Percentiles rank a stretch among this genome's conserved stretches.
phyloP scores from a whole-genome alignment of 2,797 vertebrate genomes.

The Danio jaintianensis region DNA sequence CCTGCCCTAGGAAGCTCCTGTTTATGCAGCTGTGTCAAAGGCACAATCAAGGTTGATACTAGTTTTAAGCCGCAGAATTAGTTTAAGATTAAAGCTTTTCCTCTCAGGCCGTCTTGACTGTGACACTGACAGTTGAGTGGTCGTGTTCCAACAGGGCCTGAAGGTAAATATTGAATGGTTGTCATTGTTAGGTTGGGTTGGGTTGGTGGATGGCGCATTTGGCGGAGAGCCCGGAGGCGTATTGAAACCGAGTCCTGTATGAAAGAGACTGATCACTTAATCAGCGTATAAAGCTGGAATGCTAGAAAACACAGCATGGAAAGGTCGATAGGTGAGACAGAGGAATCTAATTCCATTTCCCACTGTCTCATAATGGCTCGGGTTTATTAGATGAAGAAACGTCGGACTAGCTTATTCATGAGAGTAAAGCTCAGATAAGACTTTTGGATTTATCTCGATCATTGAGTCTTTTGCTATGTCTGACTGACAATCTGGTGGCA shows the following conservation, averaged over 20 bases:
- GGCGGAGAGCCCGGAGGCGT: constrained; percentile 17
- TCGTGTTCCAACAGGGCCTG: constrained; percentile 31
- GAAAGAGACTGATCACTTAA: constrained; percentile 43
- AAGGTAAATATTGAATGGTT: constrained; percentile 53
- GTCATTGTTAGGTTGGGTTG: constrained; percentile 47
- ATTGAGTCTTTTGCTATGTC: not conserved
- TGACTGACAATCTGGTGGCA: not conserved
- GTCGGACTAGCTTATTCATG: constrained; percentile 26
- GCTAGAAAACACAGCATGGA: constrained; percentile 6
- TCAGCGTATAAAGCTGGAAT: constrained; percentile 42
- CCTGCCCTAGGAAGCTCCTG: constrained; percentile 20
- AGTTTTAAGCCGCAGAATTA: constrained; percentile 44
- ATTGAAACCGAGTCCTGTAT: constrained; percentile 38
- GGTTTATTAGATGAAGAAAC: constrained; percentile 27
- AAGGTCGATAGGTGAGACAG: constrained; percentile 39
- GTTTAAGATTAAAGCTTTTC: constrained; percentile 43
- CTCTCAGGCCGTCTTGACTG: constrained; percentile 25
- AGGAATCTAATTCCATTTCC: constrained; percentile 40
- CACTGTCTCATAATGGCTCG: not conserved
- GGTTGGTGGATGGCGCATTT: constrained; percentile 33
- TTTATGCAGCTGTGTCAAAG: constrained; percentile 38
- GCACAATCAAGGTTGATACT: constrained; percentile 26
- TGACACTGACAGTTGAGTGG: constrained; percentile 44
- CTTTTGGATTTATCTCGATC: constrained; percentile 1
- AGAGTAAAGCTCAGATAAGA: not conserved